These are phyloP conservation scores for Erannis defoliaria DNA, from an alignment of 2,888 invertebrate species.

Conservation along the genomic window DNA sequence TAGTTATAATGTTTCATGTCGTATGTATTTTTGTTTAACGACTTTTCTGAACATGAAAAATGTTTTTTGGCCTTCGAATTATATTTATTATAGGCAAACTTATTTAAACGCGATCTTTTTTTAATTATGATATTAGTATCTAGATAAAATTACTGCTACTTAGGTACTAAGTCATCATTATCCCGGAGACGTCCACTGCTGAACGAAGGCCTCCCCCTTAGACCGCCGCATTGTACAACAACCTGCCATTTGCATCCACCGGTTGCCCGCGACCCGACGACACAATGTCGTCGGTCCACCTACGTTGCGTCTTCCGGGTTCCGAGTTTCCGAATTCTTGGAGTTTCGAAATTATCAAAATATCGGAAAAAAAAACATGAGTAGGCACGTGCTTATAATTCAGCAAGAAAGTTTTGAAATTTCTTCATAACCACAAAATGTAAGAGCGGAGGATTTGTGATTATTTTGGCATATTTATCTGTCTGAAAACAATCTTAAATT, in stretches of 20 bases:
- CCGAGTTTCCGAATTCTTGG: background rate
- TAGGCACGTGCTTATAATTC: background rate
- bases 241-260: no score
- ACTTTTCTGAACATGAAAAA: background rate
- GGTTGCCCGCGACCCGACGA: no score
- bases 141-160: no score
- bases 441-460: conserved; percentile 28
- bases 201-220: no score
- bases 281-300: no score
- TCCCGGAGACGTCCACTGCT: no score
- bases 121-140: no score
- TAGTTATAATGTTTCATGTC: conserved; percentile 9
- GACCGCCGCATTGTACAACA: no score
- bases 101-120: no score
- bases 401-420: conserved; percentile 14
- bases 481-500: conserved; percentile 32
- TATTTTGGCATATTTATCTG: conserved; percentile 43
- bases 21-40: background rate
- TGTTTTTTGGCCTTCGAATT: background rate
- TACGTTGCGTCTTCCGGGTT: no score
- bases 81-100: no score
- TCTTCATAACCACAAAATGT: conserved; percentile 21
- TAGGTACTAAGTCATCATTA: no score
- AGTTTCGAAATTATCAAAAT: background rate
- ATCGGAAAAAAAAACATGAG: background rate